Evolutionary conservation across 1,140 invertebrate species (phyloP), one percentile per base, ranked within the genome.

Genomic region (Halictus rubicundus): DNA sequence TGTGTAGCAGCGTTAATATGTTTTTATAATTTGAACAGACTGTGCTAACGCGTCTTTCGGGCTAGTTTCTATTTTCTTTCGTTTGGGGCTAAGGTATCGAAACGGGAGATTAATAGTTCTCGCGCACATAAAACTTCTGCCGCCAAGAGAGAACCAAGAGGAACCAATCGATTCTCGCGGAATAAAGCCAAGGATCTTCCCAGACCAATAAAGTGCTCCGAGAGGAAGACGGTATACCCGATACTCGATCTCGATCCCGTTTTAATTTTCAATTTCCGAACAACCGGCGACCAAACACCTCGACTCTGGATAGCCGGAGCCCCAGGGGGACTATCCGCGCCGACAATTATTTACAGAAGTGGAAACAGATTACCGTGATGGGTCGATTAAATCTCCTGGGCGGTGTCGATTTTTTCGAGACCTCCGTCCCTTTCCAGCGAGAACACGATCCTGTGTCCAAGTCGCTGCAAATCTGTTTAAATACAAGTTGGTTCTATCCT

Each of bases 191-290:
- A 23, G 54, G n/a, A 7, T n/a, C n/a, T 57, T n/a, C n/a, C 21
- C 49, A 52, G 6, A 52, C 49, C 49, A 52, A 52, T 52, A 52
- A 52, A 52, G 49, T 52, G 6, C 49, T 52, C 49, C 16, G 19
- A 46, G 9, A 21, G 19, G 19, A 21, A 52, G 49, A 52, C 16
- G 49, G 49, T 52, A 52, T 63, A 10, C 21, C 23, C 23, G 39
- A 66, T 39, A 16, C 39, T 46, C 23, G 10, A n/a, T 16, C n/a
- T 46, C 32, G n/a, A 23, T 21, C 4, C 64, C 12, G 64, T 66
- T 66, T 66, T 66, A 66, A 66, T 66, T 66, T 66, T 66, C 64
- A 66, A 66, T 66, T 49, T 66, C 64, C 64, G 39, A 46, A 46
- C 8, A 39, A 65, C n/a, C n/a, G n/a, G 39, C 14, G n/a, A 49